Evolutionary conservation across 92 coral and sea anemone species (phyloP), one percentile per base, ranked within the genome.

Genomic region (Zoanthus solanderi): DNA sequence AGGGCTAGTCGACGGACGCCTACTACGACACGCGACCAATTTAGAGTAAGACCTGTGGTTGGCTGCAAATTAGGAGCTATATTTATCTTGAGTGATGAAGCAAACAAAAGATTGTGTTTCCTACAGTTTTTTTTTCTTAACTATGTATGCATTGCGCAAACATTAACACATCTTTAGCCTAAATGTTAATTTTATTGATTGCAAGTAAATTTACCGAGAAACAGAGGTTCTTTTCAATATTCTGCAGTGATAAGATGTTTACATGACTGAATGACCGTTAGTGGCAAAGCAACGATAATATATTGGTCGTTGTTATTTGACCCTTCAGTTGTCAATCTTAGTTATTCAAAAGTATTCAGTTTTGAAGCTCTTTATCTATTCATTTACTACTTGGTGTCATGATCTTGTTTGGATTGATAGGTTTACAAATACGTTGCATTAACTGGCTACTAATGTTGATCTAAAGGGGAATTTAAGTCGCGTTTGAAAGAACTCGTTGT

Each of bases 1-100:
- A 84, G 80, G 56, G 52, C 63, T 80, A 63, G 71, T 50, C 0
- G 56, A 42, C 28, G 81, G 84, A 89, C 92, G 92, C 93, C 85
- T 89, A 91, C 82, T 86, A 86, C 84, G 95, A 76, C 98, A 94
- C 98, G 93, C 98, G 94, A 89, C 84, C 90, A 83, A 77, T 91
- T 87, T 89, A 88, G 89, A 68, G 50, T 42, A 30, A 47, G 72
- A 78, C 61, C 68, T 87, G 65, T 57, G 72, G 61, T 81, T 86
- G 90, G 85, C 67, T 79, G 80, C 63, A 44, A 48, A 90, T 78
- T 83, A 85, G 60, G 68, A 87, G 83, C 83, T 84, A 56, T 87
- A 90, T 90, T 83, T 87, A 88, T 83, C 77, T 9, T 17, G 78
- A 72, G 92, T 91, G 89, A 72, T 91, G 83, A 71, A 61, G 53